Conservation (phyloP, 2,888 invertebrate species). For the Choristoneura rosaceana region DNA sequence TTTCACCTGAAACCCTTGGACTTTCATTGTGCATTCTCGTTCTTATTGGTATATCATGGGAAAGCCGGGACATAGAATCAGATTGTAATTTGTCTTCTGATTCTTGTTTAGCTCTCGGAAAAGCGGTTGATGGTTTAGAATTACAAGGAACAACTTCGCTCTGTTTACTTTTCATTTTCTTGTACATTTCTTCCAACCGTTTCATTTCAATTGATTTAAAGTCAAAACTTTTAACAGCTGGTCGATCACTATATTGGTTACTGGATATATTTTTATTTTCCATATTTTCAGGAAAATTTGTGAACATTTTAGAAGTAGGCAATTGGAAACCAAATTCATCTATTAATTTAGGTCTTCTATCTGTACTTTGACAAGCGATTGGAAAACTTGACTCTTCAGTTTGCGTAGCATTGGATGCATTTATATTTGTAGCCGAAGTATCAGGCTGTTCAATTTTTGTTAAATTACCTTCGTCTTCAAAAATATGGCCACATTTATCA, state of each 20-base stretch:
- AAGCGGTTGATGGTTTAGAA: not conserved
- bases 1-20: not conserved
- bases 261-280: not conserved
- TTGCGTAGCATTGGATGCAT: not conserved
- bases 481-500: not conserved
- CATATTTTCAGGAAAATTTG: not conserved
- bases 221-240: not conserved
- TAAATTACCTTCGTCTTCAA: not conserved
- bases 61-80: not conserved
- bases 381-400: not conserved
- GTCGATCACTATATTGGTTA: not conserved
- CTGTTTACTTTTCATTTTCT: not conserved
- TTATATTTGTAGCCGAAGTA: not conserved
- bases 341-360: not conserved
- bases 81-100: not conserved
- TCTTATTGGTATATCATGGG: constrained; percentile 4
- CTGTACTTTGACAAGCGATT: not conserved
- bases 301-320: not conserved
- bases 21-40: not conserved
- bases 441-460: not conserved
- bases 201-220: not conserved
- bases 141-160: not conserved
- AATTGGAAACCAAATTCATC: not conserved
- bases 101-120: not conserved
- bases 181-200: constrained; percentile 1